A percentile compares a stretch with the other conserved stretches of the same genome.
Conservation (phyloP, 2,888 invertebrate species). For the Hydrotaea diabolus region DNA sequence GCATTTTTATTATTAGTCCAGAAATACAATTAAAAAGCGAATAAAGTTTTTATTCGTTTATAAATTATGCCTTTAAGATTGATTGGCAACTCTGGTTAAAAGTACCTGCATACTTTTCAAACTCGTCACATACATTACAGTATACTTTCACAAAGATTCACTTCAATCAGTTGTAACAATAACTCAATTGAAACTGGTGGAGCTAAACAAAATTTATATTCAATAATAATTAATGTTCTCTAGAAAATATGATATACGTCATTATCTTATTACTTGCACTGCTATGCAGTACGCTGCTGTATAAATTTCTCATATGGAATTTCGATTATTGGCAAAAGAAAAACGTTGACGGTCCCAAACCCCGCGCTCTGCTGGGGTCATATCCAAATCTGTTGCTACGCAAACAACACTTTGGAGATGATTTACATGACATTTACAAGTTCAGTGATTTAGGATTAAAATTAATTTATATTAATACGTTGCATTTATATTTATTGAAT, state of each 20-base stretch:
- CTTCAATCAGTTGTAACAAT: constrained; percentile 36
- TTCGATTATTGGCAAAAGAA: constrained; percentile 80
- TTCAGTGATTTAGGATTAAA: constrained; percentile 64
- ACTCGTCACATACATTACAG: constrained; percentile 12
- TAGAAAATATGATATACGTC: constrained; percentile 26
- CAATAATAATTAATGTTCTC: not conserved
- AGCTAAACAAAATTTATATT: not conserved
- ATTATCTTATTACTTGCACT: constrained; percentile 8
- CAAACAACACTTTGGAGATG: constrained; percentile 77
- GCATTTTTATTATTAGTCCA: too few species aligned
- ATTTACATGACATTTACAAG: constrained; percentile 80
- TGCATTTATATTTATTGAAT: too few species aligned
- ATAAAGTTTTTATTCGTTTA: too few species aligned
- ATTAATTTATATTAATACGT: not conserved
- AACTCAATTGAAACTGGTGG: constrained; percentile 26
- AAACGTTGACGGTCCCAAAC: constrained; percentile 77
- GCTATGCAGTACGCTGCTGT: constrained; percentile 67
- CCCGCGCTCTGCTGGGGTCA: constrained; percentile 78
- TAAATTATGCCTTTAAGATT: too few species aligned
- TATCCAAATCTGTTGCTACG: constrained; percentile 75
- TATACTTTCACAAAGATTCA: too few species aligned
- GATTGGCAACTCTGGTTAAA: not conserved
- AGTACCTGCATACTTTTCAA: not conserved
- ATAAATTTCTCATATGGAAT: constrained; percentile 75
- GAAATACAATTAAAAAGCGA: too few species aligned